Evolutionary conservation across 2,113 vertebrate genomes (phyloP).

Genomic region (Mus pahari): DNA sequence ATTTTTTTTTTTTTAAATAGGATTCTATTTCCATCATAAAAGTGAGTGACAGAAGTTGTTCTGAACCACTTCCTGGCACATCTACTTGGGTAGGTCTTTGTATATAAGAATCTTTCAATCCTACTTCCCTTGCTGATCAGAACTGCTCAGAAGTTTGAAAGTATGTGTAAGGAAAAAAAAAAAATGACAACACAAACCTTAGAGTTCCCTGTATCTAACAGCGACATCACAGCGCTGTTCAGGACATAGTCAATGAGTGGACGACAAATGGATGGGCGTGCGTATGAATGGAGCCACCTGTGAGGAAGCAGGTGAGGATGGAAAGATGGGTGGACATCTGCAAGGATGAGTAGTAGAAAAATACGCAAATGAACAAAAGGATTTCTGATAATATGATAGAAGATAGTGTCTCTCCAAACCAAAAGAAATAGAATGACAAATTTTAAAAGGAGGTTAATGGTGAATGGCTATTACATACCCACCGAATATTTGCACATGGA

Average conservation of each 20-base stretch:
- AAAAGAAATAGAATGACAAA: not conserved
- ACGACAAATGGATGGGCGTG: too few species aligned
- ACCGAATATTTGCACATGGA: not conserved
- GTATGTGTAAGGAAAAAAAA: not conserved
- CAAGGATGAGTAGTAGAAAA: not conserved
- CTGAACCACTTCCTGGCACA: not conserved
- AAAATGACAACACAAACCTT: not conserved
- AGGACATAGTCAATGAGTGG: not conserved
- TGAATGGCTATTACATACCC: not conserved
- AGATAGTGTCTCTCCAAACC: not conserved
- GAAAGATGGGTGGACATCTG: not conserved
- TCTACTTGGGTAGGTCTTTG: not conserved
- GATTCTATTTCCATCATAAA: slow-evolving; percentile 31
- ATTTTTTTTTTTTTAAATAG: slow-evolving; percentile 27
- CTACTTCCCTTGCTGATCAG: not conserved
- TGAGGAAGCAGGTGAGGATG: not conserved
- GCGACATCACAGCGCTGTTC: not conserved
- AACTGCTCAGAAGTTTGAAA: slow-evolving; percentile 31
- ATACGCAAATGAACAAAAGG: not conserved
- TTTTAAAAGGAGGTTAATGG: not conserved
- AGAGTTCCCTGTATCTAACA: not conserved
- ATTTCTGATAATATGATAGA: slow-evolving; percentile 29
- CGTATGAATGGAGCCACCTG: fast-evolving
- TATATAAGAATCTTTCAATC: not conserved
- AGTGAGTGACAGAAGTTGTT: not conserved